Base-by-base conservation (phyloP, 2,888 invertebrate genomes). In the Euphydryas editha region DNA sequence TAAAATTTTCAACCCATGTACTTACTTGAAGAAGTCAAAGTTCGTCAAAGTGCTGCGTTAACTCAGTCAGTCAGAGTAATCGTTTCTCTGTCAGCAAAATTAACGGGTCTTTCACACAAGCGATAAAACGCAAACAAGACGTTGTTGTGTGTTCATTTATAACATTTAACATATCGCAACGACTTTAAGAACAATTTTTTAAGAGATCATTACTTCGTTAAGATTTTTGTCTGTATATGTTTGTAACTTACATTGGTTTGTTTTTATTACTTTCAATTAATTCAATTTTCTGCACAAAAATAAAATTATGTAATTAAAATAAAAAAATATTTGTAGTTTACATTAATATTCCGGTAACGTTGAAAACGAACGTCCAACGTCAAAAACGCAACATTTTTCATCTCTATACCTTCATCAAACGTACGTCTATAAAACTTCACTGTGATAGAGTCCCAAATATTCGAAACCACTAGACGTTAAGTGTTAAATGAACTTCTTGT, bases 11-110 rank as follows among this genome's bases (percentile, higher is more conserved):
- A 39, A 47, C 57, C 47, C 36, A 57, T 47, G 62, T 62, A 62
- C 46, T 56, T 47, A 44, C 46, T 42, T 49, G 44, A 21, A 39
- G 47, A n/a, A 57, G 24, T 20, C 39, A 47, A 47, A 57, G 37
- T 62, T 49, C 49, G 30, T 58, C 37, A 63, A 63, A 63, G 56
- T 58, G 63, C 63, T 58, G 55, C 55, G 55, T 54, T 54, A 57
- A 58, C 58, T 39, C 47, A 49, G 36, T 57, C 49, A 24, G 39
- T 58, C 49, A 30, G 30, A 30, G 30, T 63, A 63, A 63, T 63
- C 63, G 63, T 42, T 24, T 51, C 63, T 58, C 58, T 58, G 63
- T 63, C 57, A 63, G 63, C 63, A 30, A 13, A 49, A 63, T 58
- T 49, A 21, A 51, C 49, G 21, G 49, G 1, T 15, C 49, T 51